Conservation (phyloP, 2,888 invertebrate genomes). For the Erebia epiphron region DNA sequence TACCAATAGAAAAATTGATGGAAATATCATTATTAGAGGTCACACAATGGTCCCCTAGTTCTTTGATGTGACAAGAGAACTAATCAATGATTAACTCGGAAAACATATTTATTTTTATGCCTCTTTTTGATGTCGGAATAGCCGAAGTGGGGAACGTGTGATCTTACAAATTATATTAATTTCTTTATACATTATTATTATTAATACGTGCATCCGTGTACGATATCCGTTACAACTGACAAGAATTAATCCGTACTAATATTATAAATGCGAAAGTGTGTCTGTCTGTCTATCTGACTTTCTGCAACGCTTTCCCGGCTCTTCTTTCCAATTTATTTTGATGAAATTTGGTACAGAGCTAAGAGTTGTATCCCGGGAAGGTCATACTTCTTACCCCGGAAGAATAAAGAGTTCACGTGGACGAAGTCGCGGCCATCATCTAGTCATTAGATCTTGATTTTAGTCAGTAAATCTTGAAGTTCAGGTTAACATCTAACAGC, state of each 20-base stretch:
- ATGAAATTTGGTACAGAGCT: too few relatives aligned
- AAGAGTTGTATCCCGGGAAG: too few relatives aligned
- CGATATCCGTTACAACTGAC: constrained; percentile 30
- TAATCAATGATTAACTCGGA: constrained; percentile 70
- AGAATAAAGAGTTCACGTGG: too few relatives aligned
- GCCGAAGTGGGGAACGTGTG: constrained; percentile 37
- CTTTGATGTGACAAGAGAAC: constrained; percentile 79
- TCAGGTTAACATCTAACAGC: too few relatives aligned
- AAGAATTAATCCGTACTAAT: background rate
- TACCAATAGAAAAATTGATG: constrained; percentile 59
- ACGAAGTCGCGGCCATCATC: too few relatives aligned
- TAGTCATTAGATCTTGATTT: too few relatives aligned
- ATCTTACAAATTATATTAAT: constrained; percentile 46
- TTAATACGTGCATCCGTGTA: constrained; percentile 39
- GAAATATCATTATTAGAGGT: constrained; percentile 66
- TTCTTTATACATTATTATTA: constrained; percentile 36
- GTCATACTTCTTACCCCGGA: too few relatives aligned
- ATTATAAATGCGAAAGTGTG: too few relatives aligned
- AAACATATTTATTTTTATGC: constrained; percentile 59
- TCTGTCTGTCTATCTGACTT: too few relatives aligned
- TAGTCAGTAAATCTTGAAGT: too few relatives aligned
- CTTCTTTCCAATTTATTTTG: too few relatives aligned
- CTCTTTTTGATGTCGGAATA: constrained; percentile 32
- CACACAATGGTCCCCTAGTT: constrained; percentile 62
- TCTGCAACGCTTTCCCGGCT: too few relatives aligned